phyloP scores from a whole-genome alignment of 30 jellyfish, hydroid and myxozoan species.

The Sanderia malayensis region DNA sequence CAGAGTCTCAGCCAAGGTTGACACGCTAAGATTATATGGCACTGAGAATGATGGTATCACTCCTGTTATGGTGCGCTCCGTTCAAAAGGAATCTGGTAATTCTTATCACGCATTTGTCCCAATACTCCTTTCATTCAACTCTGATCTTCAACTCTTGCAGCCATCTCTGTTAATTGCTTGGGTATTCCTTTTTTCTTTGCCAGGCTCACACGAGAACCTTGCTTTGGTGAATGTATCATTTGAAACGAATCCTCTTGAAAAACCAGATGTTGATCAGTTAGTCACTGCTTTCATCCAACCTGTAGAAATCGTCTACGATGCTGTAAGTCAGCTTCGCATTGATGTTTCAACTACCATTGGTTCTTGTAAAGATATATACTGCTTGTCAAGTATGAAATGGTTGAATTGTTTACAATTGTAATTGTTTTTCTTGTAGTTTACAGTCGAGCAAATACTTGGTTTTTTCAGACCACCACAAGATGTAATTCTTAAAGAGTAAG shows the following conservation, averaged over 20 bases:
- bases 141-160: no score
- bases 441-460: slow-evolving; percentile 70
- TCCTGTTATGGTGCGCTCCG: slow-evolving; percentile 81
- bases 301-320: slow-evolving; percentile 84
- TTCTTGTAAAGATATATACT: no score
- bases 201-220: slow-evolving; percentile 39
- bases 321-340: slow-evolving; percentile 79
- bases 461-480: slow-evolving; percentile 97
- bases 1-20: slow-evolving; percentile 76
- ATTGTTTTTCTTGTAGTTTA: slow-evolving; percentile 47
- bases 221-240: slow-evolving; percentile 80
- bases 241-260: slow-evolving; percentile 88
- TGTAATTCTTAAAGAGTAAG: slow-evolving; percentile 93
- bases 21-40: slow-evolving; percentile 65
- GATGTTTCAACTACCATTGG: no score
- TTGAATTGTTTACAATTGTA: no score
- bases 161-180: no score
- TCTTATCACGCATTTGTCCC: no score
- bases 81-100: slow-evolving; percentile 65
- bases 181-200: no score
- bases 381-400: no score
- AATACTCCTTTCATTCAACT: no score
- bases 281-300: slow-evolving; percentile 78
- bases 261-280: slow-evolving; percentile 74
- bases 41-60: slow-evolving; percentile 57